Evolutionary conservation across 2,888 invertebrate species (phyloP).

Genomic region (Lithophane socia): DNA sequence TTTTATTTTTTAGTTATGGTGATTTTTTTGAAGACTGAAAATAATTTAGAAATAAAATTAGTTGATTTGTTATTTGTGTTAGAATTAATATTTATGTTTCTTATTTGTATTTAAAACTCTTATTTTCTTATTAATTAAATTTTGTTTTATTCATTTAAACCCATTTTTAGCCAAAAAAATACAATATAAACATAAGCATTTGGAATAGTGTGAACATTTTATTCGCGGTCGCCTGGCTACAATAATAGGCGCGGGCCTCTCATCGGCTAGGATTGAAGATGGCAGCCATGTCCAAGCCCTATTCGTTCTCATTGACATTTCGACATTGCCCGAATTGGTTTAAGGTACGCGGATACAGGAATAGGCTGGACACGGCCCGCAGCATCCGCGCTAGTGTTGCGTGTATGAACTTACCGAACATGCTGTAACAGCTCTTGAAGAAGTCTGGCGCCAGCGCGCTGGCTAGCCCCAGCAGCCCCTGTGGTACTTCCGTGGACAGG

Average conservation of each 20-base stretch:
- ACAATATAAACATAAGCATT: not conserved
- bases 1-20: not conserved
- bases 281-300: not conserved
- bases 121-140: not conserved
- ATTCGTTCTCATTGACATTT: constrained; percentile 13
- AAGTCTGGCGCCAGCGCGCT: constrained; percentile 95
- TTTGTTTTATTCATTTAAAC: not conserved
- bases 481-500: constrained; percentile 97
- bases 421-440: constrained; percentile 94
- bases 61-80: not conserved
- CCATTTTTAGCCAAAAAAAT: not conserved
- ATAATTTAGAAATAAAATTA: not conserved
- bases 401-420: constrained; percentile 92
- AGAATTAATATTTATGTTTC: not conserved
- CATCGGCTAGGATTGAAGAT: not conserved
- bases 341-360: not conserved
- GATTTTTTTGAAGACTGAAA: not conserved
- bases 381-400: constrained; percentile 97
- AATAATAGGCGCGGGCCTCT: not conserved
- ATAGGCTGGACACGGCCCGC: constrained; percentile 96
- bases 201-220: not conserved
- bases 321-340: not conserved
- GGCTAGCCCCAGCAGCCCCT: constrained; percentile 95
- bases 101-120: not conserved
- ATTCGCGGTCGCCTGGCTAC: not conserved